A percentile compares a stretch with the other conserved stretches of the same genome.
Conservation (phyloP, 2,888 invertebrate genomes). For the Heliconius ismenius region DNA sequence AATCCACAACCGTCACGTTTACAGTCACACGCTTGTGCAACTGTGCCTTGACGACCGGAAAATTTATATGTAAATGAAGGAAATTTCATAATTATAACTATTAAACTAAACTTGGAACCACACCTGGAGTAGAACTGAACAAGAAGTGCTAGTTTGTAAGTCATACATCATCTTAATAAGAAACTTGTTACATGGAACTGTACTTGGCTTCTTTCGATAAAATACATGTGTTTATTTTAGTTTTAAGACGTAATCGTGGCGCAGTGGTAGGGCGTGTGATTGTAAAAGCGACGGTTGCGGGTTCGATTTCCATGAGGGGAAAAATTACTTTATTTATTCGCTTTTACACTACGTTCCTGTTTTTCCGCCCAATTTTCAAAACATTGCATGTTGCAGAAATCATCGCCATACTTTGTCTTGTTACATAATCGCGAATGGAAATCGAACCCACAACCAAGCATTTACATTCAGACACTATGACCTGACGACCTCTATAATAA, state of each 20-base stretch:
- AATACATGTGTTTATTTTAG: background rate
- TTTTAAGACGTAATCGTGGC: background rate
- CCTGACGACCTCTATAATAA: background rate
- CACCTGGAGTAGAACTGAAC: constrained; percentile 7
- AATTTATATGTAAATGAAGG: background rate
- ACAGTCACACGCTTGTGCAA: background rate
- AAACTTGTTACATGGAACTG: constrained; percentile 1
- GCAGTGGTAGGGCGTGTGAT: no score
- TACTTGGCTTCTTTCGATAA: background rate
- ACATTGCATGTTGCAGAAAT: no score
- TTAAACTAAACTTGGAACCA: background rate
- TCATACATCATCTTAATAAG: constrained; percentile 12
- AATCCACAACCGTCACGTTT: background rate
- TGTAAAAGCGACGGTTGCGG: no score
- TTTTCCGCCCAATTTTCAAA: no score
- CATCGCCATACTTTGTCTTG: no score
- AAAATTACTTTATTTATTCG: no score
- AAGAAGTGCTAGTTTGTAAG: constrained; percentile 4
- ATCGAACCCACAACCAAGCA: no score
- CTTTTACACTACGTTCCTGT: no score
- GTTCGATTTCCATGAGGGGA: no score
- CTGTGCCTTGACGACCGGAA: background rate
- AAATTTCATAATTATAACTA: background rate
- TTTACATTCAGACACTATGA: no score
- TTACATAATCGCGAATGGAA: no score